phyloP scores from a whole-genome alignment of 1,140 invertebrate species.

The Panulirus ornatus region DNA sequence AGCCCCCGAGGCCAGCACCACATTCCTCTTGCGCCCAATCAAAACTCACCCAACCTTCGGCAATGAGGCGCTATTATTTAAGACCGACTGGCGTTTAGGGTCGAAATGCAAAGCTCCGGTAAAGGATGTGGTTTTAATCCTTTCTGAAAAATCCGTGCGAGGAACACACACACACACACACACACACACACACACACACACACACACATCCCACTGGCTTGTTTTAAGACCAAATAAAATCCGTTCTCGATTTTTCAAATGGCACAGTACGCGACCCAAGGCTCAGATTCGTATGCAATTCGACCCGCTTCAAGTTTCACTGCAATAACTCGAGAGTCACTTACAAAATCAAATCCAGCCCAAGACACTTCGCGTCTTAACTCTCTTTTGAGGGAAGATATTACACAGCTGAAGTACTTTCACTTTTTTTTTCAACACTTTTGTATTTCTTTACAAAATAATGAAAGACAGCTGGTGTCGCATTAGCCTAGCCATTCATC shows the following conservation, averaged over 20 bases:
- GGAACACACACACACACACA: no score
- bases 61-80: neutral
- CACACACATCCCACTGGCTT: neutral
- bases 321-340: neutral
- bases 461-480: no score
- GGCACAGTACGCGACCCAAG: neutral
- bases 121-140: neutral
- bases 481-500: no score
- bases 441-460: no score
- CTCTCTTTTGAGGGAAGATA: no score
- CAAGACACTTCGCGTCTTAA: neutral
- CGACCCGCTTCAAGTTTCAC: neutral
- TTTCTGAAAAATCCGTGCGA: neutral
- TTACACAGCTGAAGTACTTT: no score
- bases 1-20: neutral
- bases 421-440: no score
- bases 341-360: neutral
- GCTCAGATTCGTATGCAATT: neutral
- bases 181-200: no score
- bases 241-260: neutral
- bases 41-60: neutral
- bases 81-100: neutral
- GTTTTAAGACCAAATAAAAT: slow-evolving; percentile 4
- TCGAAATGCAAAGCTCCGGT: neutral
- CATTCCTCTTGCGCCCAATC: neutral